phyloP scores from a whole-genome alignment of 2,888 invertebrate genomes.

The Herminia tarsipennalis region DNA sequence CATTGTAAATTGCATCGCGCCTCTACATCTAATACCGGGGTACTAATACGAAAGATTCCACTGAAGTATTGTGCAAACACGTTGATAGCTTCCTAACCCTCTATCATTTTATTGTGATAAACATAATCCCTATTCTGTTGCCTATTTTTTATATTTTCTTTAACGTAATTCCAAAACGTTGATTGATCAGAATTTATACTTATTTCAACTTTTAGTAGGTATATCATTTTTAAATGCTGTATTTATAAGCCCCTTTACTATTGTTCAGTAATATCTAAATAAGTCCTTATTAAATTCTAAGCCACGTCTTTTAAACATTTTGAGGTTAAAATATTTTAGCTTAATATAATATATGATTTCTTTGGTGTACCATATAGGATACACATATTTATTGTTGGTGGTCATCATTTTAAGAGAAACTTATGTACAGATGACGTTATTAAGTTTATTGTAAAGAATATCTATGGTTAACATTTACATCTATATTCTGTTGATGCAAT shows the following conservation, averaged over 20 bases:
- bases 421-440: neutral
- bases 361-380: neutral
- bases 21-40: neutral
- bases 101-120: neutral
- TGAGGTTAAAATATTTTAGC: constrained; percentile 2
- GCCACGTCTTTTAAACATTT: constrained; percentile 1
- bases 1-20: neutral
- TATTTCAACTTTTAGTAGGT: neutral
- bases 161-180: neutral
- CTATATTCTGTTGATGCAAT: neutral
- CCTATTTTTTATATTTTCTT: neutral
- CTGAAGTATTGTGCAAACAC: neutral
- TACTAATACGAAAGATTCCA: neutral
- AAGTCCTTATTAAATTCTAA: constrained; percentile 7
- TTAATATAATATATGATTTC: constrained; percentile 3
- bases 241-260: constrained; percentile 3
- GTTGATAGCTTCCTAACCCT: neutral
- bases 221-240: neutral
- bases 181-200: neutral
- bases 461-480: constrained; percentile 1
- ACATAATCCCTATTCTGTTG: neutral
- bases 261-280: constrained; percentile 6
- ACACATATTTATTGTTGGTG: neutral
- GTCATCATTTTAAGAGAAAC: neutral
- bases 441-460: neutral